phyloP scores from a whole-genome alignment of 2,888 invertebrate genomes.

The Lordiphosa fenestrarum region DNA sequence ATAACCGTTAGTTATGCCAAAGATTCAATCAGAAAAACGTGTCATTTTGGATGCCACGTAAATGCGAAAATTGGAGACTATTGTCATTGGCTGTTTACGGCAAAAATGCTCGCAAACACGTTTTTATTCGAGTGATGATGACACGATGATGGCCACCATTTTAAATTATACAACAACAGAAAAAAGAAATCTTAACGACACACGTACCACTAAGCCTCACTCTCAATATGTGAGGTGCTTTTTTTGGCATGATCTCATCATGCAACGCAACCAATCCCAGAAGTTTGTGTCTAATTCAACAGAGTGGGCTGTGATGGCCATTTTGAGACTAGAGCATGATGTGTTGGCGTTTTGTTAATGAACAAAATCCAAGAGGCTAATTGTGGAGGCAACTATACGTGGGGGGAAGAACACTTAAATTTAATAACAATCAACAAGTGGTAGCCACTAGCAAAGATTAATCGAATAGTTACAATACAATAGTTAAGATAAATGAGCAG shows the following conservation, averaged over 20 bases:
- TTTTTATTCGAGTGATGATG: conserved; percentile 4
- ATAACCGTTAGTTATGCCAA: too few relatives aligned
- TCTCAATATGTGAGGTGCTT: conserved; percentile 30
- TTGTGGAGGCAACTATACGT: conserved; percentile 7
- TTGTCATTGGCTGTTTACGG: conserved; percentile 54
- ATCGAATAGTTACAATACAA: background rate
- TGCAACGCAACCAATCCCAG: conserved; percentile 63
- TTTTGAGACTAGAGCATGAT: conserved; percentile 41
- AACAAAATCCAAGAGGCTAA: conserved; percentile 6
- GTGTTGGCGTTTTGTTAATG: conserved; percentile 51
- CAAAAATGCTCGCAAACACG: conserved; percentile 52
- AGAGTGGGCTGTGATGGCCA: conserved; percentile 42
- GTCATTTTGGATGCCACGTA: conserved; percentile 56
- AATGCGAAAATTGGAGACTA: conserved; percentile 18
- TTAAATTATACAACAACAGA: conserved; percentile 34
- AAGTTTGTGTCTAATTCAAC: background rate
- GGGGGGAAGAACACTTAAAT: conserved; percentile 4
- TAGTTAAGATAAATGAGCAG: conserved; percentile 2
- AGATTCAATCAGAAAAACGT: conserved; percentile 37
- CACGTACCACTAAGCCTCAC: conserved; percentile 6
- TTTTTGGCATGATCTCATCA: conserved; percentile 63
- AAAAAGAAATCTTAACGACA: conserved; percentile 32
- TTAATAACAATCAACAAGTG: conserved; percentile 13
- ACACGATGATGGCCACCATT: conserved; percentile 50
- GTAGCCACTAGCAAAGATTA: conserved; percentile 4